phyloP scores from a whole-genome alignment of 1,140 invertebrate genomes.

The Drosophila tropicalis region DNA sequence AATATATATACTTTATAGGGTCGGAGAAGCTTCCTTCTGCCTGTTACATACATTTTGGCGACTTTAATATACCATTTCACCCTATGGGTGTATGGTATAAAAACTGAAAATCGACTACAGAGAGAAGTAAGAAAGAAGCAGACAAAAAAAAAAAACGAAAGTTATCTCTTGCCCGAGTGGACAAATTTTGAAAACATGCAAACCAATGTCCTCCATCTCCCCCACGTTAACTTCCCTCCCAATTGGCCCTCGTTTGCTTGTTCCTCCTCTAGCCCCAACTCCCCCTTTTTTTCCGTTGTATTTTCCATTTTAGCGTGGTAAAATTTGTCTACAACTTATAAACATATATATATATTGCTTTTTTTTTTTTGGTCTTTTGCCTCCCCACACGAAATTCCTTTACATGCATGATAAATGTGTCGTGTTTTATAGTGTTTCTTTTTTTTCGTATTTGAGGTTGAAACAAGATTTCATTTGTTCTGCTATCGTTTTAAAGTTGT shows the following conservation, averaged over 20 bases:
- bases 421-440: slow-evolving; percentile 46
- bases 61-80: no score
- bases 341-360: slow-evolving; percentile 32
- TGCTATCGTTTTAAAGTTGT: slow-evolving; percentile 45
- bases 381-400: slow-evolving; percentile 10
- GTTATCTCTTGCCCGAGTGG: slow-evolving; percentile 52
- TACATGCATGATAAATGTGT: slow-evolving; percentile 65
- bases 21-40: no score
- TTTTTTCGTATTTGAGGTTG: slow-evolving; percentile 22
- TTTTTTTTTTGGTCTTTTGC: slow-evolving; percentile 18
- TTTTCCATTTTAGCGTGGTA: slow-evolving; percentile 17
- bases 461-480: slow-evolving; percentile 70
- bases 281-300: slow-evolving; percentile 14
- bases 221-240: slow-evolving; percentile 11
- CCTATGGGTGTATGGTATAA: no score
- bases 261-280: no score
- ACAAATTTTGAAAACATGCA: slow-evolving; percentile 71
- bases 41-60: no score
- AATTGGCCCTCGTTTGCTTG: no score
- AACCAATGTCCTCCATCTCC: slow-evolving; percentile 39
- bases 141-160: slow-evolving; percentile 54
- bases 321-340: slow-evolving; percentile 71
- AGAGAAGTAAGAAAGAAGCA: background rate
- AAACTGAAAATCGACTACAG: background rate
- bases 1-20: no score